These are phyloP conservation scores for Struthio camelus DNA, from an alignment of 2,113 vertebrate genomes.

Conservation along the genomic window DNA sequence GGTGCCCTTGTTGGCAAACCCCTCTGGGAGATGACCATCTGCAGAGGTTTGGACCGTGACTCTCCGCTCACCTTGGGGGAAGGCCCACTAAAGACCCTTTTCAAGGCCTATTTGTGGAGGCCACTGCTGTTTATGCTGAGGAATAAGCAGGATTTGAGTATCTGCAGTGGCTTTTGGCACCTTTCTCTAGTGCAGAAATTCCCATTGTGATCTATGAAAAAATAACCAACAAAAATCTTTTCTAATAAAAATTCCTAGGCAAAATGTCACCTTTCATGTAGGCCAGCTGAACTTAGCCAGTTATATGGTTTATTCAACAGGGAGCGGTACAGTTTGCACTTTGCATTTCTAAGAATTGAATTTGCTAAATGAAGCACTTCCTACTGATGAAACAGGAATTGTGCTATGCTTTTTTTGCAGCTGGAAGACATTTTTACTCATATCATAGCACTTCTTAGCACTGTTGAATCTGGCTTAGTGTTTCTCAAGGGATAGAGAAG, in stretches of 20 bases:
- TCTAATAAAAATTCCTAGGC: not conserved
- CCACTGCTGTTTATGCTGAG: constrained; percentile 3
- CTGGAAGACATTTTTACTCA: constrained; percentile 32
- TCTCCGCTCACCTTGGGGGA: not conserved
- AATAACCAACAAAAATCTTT: constrained; percentile 9
- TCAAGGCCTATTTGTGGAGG: not conserved
- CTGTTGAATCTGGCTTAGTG: constrained; percentile 43
- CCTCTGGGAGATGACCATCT: not conserved
- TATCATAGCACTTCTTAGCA: not conserved
- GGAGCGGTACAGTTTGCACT: not conserved
- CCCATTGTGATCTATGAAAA: not conserved
- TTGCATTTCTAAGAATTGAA: constrained; percentile 22
- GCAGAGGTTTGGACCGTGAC: not conserved
- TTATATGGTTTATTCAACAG: not conserved
- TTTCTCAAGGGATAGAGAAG: constrained; percentile 26
- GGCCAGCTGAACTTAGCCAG: not conserved
- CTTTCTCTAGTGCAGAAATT: constrained; percentile 32
- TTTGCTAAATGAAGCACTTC: constrained; percentile 53
- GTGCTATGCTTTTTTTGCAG: not conserved
- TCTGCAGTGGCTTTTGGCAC: constrained; percentile 58
- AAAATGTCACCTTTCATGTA: not conserved
- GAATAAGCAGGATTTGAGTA: constrained; percentile 52
- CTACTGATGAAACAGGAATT: not conserved
- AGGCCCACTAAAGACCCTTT: not conserved
- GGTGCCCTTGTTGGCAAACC: not conserved